These are phyloP conservation scores for Oriolus oriolus DNA, from an alignment of 2,113 vertebrate species.

Conservation along the genomic window DNA sequence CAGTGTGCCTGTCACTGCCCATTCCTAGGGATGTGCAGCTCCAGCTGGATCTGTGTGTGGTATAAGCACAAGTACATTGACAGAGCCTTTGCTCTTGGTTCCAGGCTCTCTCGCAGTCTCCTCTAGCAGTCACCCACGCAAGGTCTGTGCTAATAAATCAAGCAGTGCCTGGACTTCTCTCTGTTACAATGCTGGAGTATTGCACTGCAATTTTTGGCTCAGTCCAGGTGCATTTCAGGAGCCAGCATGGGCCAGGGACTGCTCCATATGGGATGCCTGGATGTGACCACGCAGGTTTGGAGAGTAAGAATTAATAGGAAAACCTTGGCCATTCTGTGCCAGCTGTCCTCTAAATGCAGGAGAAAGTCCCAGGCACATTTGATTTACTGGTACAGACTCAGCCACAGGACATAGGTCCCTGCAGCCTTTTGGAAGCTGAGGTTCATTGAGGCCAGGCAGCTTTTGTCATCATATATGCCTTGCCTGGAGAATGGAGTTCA, in stretches of 20 bases:
- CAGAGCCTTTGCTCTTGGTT: background rate
- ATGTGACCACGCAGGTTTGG: background rate
- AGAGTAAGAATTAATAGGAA: background rate
- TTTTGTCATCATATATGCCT: background rate
- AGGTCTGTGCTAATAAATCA: background rate
- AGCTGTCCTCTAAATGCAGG: background rate
- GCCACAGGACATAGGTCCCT: background rate
- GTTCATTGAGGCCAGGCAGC: background rate
- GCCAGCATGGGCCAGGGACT: background rate
- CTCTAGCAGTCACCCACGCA: background rate
- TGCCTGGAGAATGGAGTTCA: slow-evolving; percentile 2
- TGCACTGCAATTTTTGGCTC: background rate
- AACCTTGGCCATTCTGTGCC: background rate
- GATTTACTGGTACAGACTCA: background rate
- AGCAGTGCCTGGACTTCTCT: background rate
- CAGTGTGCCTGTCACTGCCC: background rate
- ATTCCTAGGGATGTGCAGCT: background rate
- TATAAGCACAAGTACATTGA: background rate
- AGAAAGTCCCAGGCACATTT: background rate
- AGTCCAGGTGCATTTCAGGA: background rate
- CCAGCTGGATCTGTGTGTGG: background rate
- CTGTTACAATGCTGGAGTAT: background rate
- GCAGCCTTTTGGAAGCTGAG: background rate
- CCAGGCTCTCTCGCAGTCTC: background rate
- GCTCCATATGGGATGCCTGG: background rate